Percentiles rank a stretch among this genome's conserved stretches.
Conservation (phyloP, 1,140 invertebrate genomes). For the Wasmannia auropunctata region DNA sequence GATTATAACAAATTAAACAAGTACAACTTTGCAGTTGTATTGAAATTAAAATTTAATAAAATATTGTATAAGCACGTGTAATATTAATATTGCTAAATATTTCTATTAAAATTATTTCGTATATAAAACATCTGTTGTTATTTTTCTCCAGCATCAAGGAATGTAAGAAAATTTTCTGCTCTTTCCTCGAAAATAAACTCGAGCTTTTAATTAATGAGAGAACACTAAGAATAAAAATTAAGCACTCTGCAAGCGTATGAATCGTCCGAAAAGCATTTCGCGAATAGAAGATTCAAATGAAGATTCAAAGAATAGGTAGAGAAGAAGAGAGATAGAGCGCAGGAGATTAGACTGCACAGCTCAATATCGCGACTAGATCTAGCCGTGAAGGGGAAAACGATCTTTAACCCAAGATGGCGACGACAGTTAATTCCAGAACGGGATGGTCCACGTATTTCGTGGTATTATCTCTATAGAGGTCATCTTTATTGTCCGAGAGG, state of each 20-base stretch:
- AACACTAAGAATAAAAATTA: slow-evolving; percentile 14
- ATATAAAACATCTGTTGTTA: background rate
- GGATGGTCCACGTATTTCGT: slow-evolving; percentile 76
- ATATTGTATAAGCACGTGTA: background rate
- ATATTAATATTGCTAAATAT: background rate
- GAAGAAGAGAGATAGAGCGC: slow-evolving; percentile 12
- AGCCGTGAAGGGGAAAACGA: slow-evolving; percentile 68
- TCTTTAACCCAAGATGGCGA: slow-evolving; percentile 73
- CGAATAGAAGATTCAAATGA: background rate
- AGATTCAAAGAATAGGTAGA: background rate
- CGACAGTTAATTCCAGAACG: slow-evolving; percentile 78
- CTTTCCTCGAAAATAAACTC: background rate
- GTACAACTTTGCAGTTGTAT: background rate
- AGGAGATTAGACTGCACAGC: slow-evolving; percentile 58
- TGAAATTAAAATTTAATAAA: background rate
- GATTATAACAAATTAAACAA: background rate
- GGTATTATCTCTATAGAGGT: slow-evolving; percentile 76
- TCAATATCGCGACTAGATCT: slow-evolving; percentile 65
- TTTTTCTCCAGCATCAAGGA: background rate
- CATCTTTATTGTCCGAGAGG: slow-evolving; percentile 80
- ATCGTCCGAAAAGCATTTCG: background rate
- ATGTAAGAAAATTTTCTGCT: background rate
- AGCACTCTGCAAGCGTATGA: background rate
- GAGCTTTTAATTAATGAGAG: background rate
- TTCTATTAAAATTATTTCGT: background rate